Conservation (phyloP, 2,888 invertebrate species). For the Lasioglossum oenotherae region DNA sequence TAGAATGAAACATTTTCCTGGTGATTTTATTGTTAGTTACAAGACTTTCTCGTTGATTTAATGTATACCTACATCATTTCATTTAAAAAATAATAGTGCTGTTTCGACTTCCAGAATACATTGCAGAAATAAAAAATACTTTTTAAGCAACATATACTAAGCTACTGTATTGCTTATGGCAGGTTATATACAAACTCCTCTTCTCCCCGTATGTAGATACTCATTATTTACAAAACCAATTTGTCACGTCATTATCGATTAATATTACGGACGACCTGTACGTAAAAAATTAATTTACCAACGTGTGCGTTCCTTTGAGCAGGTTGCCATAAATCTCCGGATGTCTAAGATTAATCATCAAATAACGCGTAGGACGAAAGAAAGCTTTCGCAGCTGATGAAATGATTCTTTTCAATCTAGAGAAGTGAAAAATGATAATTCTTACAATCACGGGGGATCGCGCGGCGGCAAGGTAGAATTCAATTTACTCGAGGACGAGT, state of each 20-base stretch:
- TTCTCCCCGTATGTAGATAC: not conserved
- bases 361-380: not conserved
- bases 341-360: not conserved
- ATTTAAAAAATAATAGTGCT: too few relatives aligned
- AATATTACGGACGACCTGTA: not conserved
- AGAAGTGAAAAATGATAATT: conserved; percentile 1
- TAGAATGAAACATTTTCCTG: too few relatives aligned
- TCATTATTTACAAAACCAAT: not conserved
- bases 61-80: not conserved
- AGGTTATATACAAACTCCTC: too few relatives aligned
- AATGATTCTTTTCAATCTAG: not conserved
- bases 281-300: not conserved
- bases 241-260: not conserved
- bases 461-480: not conserved
- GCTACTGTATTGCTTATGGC: too few relatives aligned
- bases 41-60: not conserved
- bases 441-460: not conserved
- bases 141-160: too few relatives aligned
- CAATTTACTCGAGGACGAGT: not conserved
- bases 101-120: too few relatives aligned
- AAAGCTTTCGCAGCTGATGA: not conserved
- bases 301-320: not conserved
- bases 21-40: too few relatives aligned
- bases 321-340: not conserved
- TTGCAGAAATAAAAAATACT: too few relatives aligned